Conservation (phyloP, 2,797 vertebrate genomes). For the Argyrosomus regius region DNA sequence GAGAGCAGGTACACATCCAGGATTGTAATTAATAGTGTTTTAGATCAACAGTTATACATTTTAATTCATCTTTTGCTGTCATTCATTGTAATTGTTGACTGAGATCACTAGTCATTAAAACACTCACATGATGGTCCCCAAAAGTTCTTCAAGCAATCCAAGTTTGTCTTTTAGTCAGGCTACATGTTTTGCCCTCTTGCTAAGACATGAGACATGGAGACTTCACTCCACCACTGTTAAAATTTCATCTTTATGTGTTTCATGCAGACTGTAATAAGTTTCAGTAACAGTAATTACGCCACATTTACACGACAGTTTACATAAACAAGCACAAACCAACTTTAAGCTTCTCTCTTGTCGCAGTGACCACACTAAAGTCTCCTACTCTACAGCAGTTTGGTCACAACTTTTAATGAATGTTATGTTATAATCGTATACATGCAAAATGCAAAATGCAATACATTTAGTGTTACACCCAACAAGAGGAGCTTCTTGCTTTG, state of each 20-base stretch:
- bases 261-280: background rate
- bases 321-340: background rate
- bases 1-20: slow-evolving; percentile 87
- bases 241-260: background rate
- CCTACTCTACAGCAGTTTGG: background rate
- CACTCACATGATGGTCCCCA: background rate
- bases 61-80: background rate
- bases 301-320: background rate
- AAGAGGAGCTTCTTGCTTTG: slow-evolving; percentile 6
- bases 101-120: background rate
- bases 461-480: background rate
- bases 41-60: background rate
- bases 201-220: background rate
- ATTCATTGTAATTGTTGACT: background rate
- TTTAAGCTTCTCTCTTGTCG: background rate
- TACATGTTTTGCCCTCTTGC: background rate
- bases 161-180: background rate
- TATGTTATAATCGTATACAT: background rate
- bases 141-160: background rate
- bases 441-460: background rate
- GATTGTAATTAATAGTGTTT: background rate
- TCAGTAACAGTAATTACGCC: no score
- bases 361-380: background rate
- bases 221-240: no score
- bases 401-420: background rate